Percentiles rank a stretch among this genome's conserved stretches.
phyloP scores from a whole-genome alignment of 1,140 invertebrate species.

The Reticulitermes speratus region DNA sequence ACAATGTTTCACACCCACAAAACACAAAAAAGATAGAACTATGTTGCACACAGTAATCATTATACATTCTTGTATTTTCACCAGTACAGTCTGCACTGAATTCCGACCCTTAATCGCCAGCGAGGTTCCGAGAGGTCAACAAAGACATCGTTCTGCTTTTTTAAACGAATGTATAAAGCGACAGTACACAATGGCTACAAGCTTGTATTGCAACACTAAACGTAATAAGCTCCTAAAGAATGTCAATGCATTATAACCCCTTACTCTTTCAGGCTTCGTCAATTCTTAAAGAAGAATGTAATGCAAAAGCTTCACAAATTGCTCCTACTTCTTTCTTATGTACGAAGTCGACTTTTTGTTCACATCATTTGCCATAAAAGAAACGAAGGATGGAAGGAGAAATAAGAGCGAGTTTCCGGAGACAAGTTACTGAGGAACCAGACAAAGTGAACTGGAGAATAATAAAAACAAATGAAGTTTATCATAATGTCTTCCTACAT shows the following conservation, averaged over 20 bases:
- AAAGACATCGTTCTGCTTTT: too few relatives aligned
- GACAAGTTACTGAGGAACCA: background rate
- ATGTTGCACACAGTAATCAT: too few relatives aligned
- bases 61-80: too few relatives aligned
- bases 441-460: background rate
- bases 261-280: background rate
- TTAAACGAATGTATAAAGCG: too few relatives aligned
- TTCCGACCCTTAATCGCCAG: too few relatives aligned
- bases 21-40: too few relatives aligned
- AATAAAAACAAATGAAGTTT: slow-evolving; percentile 29
- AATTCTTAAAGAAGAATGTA: background rate
- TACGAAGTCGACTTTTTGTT: background rate
- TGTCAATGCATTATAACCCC: background rate
- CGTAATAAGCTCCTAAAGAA: background rate
- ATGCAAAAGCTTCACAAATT: background rate
- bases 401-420: background rate
- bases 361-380: slow-evolving; percentile 20
- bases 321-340: background rate
- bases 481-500: slow-evolving; percentile 21
- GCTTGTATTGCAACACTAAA: background rate
- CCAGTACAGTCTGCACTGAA: too few relatives aligned
- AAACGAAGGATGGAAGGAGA: background rate
- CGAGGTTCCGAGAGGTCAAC: too few relatives aligned
- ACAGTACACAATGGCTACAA: background rate
- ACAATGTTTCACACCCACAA: too few relatives aligned